phyloP scores from a whole-genome alignment of 2,888 invertebrate species.

The Tetramorium bicarinatum region DNA sequence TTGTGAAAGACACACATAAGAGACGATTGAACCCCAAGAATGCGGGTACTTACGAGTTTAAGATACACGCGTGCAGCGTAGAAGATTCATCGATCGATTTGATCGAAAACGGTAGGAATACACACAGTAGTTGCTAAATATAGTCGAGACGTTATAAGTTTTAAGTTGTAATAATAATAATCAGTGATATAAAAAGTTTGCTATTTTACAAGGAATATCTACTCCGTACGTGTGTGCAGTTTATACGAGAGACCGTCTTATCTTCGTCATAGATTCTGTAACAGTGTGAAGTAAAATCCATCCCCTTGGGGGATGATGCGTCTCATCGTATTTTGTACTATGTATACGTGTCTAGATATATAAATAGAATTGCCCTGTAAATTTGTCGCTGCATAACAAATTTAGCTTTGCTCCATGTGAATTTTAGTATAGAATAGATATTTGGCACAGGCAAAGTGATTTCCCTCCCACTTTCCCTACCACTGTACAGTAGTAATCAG shows the following conservation, averaged over 20 bases:
- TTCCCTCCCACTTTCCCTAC: neutral
- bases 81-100: neutral
- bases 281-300: neutral
- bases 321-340: slow-evolving; percentile 36
- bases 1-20: neutral
- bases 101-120: slow-evolving; percentile 20
- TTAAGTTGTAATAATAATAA: slow-evolving; percentile 2
- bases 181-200: slow-evolving; percentile 32
- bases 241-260: neutral
- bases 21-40: slow-evolving; percentile 1
- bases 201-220: slow-evolving; percentile 22
- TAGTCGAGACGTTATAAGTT: slow-evolving; percentile 9
- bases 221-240: neutral
- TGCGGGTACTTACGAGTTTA: neutral
- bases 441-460: slow-evolving; percentile 37
- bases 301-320: slow-evolving; percentile 27
- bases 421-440: slow-evolving; percentile 23
- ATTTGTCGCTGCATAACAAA: slow-evolving; percentile 28
- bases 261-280: slow-evolving; percentile 16
- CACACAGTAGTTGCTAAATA: slow-evolving; percentile 1
- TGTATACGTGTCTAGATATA: slow-evolving; percentile 3
- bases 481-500: neutral
- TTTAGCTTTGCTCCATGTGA: neutral
- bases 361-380: slow-evolving; percentile 32
- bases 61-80: neutral